phyloP scores from a whole-genome alignment of 1,140 invertebrate species.

The Aricia agestis region DNA sequence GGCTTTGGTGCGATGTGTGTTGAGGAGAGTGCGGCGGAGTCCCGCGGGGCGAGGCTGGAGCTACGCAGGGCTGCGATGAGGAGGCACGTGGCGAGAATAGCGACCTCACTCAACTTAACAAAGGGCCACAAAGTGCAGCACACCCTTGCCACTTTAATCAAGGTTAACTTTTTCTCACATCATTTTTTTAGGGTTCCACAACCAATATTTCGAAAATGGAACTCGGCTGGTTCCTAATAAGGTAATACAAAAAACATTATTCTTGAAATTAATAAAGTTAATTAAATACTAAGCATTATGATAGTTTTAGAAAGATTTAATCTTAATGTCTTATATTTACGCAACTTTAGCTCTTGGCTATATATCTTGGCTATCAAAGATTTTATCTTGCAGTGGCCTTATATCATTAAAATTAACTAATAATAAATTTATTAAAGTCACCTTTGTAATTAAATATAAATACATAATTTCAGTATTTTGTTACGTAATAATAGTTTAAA shows the following conservation, averaged over 20 bases:
- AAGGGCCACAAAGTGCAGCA: constrained; percentile 43
- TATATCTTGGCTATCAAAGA: too few species aligned
- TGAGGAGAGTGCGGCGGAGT: constrained; percentile 55
- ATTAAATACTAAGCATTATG: too few species aligned
- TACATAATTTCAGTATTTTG: not conserved
- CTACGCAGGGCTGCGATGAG: constrained; percentile 75
- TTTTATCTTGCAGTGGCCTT: constrained; percentile 1
- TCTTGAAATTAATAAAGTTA: too few species aligned
- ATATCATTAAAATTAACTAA: not conserved
- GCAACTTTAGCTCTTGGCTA: too few species aligned
- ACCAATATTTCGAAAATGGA: too few species aligned
- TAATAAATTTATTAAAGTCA: not conserved
- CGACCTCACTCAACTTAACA: constrained; percentile 52
- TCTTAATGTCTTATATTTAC: too few species aligned
- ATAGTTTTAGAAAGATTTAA: too few species aligned
- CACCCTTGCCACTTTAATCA: constrained; percentile 48
- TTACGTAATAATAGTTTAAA: too few species aligned
- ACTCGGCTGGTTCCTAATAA: too few species aligned
- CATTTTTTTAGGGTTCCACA: not conserved
- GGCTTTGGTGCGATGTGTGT: constrained; percentile 48
- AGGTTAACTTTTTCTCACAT: constrained; percentile 33
- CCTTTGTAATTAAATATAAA: not conserved
- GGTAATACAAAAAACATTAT: too few species aligned
- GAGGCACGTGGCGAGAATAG: constrained; percentile 71
- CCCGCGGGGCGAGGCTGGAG: constrained; percentile 71